Evolutionary conservation across 2,888 invertebrate genomes (phyloP).

Genomic region (Parochlus steinenii): DNA sequence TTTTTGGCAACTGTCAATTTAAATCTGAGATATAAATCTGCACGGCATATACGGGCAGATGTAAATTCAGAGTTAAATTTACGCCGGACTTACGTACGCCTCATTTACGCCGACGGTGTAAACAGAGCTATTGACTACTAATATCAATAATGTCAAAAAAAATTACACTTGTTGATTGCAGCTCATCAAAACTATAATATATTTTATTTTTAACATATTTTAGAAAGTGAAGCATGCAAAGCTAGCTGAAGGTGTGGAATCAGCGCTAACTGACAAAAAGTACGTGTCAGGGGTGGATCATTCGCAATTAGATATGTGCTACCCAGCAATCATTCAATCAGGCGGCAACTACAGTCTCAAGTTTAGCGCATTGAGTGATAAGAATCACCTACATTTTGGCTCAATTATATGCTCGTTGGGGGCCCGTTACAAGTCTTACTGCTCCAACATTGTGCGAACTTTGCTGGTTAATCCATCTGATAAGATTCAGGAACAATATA

Average conservation of each 20-base stretch:
- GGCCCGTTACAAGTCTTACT: conserved; percentile 91
- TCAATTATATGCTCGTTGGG: conserved; percentile 91
- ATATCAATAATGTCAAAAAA: background rate
- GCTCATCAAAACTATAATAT: conserved; percentile 7
- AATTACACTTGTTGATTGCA: background rate
- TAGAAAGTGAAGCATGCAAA: conserved; percentile 94
- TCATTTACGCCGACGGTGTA: too few species aligned
- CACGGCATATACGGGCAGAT: too few species aligned
- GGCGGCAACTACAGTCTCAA: conserved; percentile 96
- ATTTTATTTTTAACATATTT: conserved; percentile 20
- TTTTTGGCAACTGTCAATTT: too few species aligned
- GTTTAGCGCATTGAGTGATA: conserved; percentile 89
- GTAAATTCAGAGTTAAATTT: too few species aligned
- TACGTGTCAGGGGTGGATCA: conserved; percentile 83
- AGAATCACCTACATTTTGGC: conserved; percentile 87
- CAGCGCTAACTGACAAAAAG: conserved; percentile 87
- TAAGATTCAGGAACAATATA: conserved; percentile 70
- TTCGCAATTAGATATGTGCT: conserved; percentile 88
- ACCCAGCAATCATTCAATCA: conserved; percentile 96
- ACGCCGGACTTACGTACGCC: too few species aligned
- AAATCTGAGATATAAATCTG: too few species aligned
- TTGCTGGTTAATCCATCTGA: conserved; percentile 86
- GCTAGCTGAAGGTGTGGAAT: conserved; percentile 86
- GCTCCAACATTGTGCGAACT: conserved; percentile 94
- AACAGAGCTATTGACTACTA: too few species aligned